Percentiles rank a stretch among this genome's conserved stretches.
Conservation (phyloP, 2,888 invertebrate genomes). For the Philaethria dido region DNA sequence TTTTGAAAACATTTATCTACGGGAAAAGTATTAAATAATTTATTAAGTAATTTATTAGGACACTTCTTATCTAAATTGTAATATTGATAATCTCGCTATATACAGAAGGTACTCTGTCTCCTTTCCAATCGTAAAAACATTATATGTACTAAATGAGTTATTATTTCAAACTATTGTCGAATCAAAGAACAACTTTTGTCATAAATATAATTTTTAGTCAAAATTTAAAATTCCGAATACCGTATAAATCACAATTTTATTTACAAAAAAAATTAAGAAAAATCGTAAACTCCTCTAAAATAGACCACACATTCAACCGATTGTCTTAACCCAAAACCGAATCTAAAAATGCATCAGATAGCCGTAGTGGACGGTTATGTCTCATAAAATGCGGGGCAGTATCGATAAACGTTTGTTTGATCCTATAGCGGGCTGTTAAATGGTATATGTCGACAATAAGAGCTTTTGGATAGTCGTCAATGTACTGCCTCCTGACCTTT, state of each 20-base stretch:
- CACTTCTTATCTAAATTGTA: too few species aligned
- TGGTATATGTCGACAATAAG: constrained; percentile 50
- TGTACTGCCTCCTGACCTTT: constrained; percentile 41
- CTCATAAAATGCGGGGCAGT: constrained; percentile 77
- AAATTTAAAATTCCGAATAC: too few species aligned
- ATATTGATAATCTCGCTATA: too few species aligned
- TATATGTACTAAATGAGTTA: too few species aligned
- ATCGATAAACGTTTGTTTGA: constrained; percentile 62
- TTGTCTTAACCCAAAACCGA: constrained; percentile 78
- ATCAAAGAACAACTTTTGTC: too few species aligned
- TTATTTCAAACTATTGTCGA: too few species aligned
- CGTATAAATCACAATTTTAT: too few species aligned
- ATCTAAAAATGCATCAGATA: constrained; percentile 79
- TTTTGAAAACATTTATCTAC: too few species aligned
- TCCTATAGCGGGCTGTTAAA: constrained; percentile 52
- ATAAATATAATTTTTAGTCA: too few species aligned
- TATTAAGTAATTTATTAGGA: too few species aligned
- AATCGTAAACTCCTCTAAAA: constrained; percentile 43
- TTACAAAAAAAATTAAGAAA: not conserved
- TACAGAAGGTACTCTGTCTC: too few species aligned
- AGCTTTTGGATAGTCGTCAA: constrained; percentile 45
- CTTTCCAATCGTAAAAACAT: not conserved
- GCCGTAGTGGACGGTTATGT: constrained; percentile 66
- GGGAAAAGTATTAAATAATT: too few species aligned
- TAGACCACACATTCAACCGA: constrained; percentile 53